Evolutionary conservation across 2,888 invertebrate genomes (phyloP).

Genomic region (Reticulitermes lucifugus): DNA sequence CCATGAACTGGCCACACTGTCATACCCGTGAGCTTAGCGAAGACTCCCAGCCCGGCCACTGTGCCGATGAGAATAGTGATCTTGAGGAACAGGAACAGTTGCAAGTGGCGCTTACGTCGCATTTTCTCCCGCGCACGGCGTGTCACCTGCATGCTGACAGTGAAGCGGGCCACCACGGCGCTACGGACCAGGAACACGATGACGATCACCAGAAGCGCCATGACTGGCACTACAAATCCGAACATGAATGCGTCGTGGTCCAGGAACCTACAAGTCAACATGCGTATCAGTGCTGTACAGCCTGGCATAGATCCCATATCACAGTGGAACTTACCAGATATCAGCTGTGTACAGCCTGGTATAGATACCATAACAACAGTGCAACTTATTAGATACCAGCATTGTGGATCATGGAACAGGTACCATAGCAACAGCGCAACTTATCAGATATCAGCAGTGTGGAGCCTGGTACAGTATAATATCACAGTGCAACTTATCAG

Average conservation of each 20-base stretch:
- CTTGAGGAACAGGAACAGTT: conserved; percentile 71
- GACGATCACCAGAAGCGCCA: conserved; percentile 64
- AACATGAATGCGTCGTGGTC: conserved; percentile 65
- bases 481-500: too few relatives aligned
- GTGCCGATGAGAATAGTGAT: conserved; percentile 66
- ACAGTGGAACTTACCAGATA: too few relatives aligned
- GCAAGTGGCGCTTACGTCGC: conserved; percentile 69
- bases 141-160: conserved; percentile 71
- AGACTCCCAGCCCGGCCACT: conserved; percentile 62
- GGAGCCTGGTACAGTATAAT: too few relatives aligned
- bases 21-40: conserved; percentile 57
- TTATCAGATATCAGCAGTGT: too few relatives aligned
- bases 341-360: too few relatives aligned
- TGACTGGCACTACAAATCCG: conserved; percentile 68
- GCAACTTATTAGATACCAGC: too few relatives aligned
- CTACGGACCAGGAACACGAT: conserved; percentile 67
- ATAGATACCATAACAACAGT: too few relatives aligned
- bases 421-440: too few relatives aligned
- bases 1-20: too few relatives aligned
- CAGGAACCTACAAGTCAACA: conserved; percentile 64
- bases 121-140: conserved; percentile 71
- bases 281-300: too few relatives aligned
- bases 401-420: too few relatives aligned
- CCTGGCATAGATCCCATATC: too few relatives aligned
- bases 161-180: conserved; percentile 69